phyloP scores from a whole-genome alignment of 2,888 invertebrate genomes.

The Hypena proboscidalis region DNA sequence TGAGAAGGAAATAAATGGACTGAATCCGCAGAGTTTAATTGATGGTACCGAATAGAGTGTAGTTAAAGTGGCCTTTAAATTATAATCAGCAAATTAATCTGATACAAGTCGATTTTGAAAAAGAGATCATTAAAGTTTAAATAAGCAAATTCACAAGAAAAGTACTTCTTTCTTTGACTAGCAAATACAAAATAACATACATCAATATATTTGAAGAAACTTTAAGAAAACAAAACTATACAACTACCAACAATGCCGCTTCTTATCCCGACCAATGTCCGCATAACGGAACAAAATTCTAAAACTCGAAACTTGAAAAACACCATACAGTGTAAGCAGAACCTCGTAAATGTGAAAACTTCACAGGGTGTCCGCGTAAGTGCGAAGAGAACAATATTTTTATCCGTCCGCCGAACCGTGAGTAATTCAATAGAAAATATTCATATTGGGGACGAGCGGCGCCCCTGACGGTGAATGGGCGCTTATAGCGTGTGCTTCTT shows the following conservation, averaged over 20 bases:
- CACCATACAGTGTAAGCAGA: slow-evolving; percentile 37
- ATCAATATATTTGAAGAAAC: not conserved
- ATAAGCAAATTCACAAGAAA: too few species aligned
- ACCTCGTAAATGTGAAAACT: slow-evolving; percentile 56
- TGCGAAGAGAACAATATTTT: slow-evolving; percentile 82
- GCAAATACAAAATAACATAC: too few species aligned
- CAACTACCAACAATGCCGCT: slow-evolving; percentile 6
- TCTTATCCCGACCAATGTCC: slow-evolving; percentile 26
- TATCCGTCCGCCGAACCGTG: slow-evolving; percentile 77
- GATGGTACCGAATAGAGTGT: too few species aligned
- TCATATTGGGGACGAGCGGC: slow-evolving; percentile 78
- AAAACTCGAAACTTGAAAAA: slow-evolving; percentile 35
- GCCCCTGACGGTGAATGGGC: slow-evolving; percentile 46
- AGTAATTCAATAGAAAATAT: slow-evolving; percentile 85
- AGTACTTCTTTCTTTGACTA: too few species aligned
- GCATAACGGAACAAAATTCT: slow-evolving; percentile 20
- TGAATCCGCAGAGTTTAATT: too few species aligned
- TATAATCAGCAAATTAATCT: too few species aligned
- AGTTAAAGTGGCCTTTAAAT: too few species aligned
- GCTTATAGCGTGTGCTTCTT: slow-evolving; percentile 51
- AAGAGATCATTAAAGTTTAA: too few species aligned
- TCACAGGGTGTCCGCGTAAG: slow-evolving; percentile 67
- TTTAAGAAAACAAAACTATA: not conserved
- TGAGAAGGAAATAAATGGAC: too few species aligned
- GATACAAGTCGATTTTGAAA: too few species aligned